Evolutionary conservation across 2,113 vertebrate species (phyloP).

Genomic region (Hippoglossus stenolepis): DNA sequence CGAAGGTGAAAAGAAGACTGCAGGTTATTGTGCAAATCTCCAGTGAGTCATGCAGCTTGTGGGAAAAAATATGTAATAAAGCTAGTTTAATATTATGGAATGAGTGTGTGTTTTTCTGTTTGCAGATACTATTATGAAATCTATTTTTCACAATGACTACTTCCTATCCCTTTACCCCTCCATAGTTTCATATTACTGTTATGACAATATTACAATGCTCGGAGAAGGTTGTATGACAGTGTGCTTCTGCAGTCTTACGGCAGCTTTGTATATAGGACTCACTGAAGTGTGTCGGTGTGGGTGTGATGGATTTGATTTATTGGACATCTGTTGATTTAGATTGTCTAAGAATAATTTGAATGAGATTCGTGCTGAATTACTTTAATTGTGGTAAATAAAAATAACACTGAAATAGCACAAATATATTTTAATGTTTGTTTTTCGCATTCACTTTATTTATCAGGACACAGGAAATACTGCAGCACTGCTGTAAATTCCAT

Average conservation of each 20-base stretch:
- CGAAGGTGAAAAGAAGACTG: background rate
- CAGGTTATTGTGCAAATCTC: conserved; percentile 1
- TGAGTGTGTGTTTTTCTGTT: background rate
- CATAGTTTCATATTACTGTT: background rate
- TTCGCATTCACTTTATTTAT: background rate
- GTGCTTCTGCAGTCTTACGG: background rate
- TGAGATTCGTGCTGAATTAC: background rate
- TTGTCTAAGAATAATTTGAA: background rate
- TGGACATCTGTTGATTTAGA: background rate
- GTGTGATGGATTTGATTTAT: background rate
- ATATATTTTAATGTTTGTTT: background rate
- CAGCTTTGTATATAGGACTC: background rate
- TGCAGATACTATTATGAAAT: background rate
- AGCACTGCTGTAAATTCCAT: background rate
- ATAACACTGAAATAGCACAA: background rate
- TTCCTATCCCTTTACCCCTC: background rate
- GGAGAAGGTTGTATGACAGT: background rate
- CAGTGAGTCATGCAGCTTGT: conserved; percentile 15
- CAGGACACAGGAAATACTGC: background rate
- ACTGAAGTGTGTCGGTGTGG: background rate
- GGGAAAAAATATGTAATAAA: conserved; percentile 20
- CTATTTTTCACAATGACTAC: background rate
- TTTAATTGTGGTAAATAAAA: background rate
- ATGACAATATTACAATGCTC: background rate
- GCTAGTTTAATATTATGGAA: conserved; percentile 4